These are phyloP conservation scores for Galaxea fascicularis DNA, from an alignment of 92 coral and sea anemone genomes.

Conservation along the genomic window DNA sequence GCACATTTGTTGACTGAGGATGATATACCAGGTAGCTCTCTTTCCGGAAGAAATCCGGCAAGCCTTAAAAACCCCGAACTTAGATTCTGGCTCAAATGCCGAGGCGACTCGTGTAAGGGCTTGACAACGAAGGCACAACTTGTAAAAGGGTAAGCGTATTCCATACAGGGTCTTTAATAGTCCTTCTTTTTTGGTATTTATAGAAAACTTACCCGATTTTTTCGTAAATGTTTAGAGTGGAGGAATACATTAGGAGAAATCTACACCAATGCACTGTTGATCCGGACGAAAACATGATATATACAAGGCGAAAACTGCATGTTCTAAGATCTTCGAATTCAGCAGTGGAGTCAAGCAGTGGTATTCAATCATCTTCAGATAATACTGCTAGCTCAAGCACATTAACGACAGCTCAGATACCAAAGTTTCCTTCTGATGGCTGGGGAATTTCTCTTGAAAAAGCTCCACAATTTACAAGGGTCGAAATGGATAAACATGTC, in stretches of 20 bases:
- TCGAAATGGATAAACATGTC: conserved; percentile 58
- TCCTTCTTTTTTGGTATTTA: not conserved
- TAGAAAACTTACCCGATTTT: not conserved
- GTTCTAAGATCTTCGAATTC: conserved; percentile 14
- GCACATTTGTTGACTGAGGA: conserved; percentile 38
- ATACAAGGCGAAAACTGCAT: conserved; percentile 28
- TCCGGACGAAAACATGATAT: conserved; percentile 27
- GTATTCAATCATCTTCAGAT: not conserved
- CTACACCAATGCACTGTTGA: conserved; percentile 15
- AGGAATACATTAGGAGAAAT: conserved; percentile 30
- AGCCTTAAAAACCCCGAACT: conserved; percentile 46
- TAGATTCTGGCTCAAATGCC: conserved; percentile 46
- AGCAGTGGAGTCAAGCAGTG: conserved; percentile 3
- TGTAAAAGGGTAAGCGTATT: conserved; percentile 27
- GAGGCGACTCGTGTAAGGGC: conserved; percentile 46
- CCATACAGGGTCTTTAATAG: not conserved
- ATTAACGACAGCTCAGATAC: not conserved
- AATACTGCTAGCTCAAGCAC: conserved; percentile 6
- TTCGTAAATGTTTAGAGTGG: conserved; percentile 30
- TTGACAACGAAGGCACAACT: conserved; percentile 49
- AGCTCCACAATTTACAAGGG: conserved; percentile 59
- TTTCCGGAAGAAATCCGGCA: conserved; percentile 48
- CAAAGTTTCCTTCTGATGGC: conserved; percentile 48
- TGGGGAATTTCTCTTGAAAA: conserved; percentile 62
- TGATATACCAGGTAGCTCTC: conserved; percentile 51